phyloP scores from a whole-genome alignment of 1,140 invertebrate species.

The Nixonia krombeini region DNA sequence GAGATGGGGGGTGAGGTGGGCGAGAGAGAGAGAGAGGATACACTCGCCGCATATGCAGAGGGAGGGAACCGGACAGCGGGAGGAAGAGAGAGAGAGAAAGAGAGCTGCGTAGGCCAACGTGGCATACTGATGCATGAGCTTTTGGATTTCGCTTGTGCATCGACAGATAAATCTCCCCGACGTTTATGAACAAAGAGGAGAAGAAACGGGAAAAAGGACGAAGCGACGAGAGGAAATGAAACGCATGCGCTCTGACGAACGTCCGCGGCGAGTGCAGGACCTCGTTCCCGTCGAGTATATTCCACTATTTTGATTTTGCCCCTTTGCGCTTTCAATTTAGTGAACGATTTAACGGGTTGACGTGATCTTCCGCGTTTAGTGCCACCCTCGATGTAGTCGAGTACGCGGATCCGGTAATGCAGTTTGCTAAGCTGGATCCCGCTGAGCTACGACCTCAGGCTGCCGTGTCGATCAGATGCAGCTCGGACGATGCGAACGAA shows the following conservation, averaged over 20 bases:
- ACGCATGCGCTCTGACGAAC: conserved; percentile 54
- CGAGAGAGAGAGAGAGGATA: no score
- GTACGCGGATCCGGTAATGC: no score
- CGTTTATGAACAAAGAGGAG: conserved; percentile 58
- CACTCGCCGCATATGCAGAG: conserved; percentile 24
- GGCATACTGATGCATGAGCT: conserved; percentile 26
- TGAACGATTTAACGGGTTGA: conserved; percentile 51
- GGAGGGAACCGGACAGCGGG: no score
- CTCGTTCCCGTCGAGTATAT: conserved; percentile 29
- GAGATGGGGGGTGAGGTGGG: no score
- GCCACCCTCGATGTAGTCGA: conserved; percentile 5
- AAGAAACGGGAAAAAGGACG: conserved; percentile 44
- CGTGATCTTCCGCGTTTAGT: conserved; percentile 59
- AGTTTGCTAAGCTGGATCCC: no score
- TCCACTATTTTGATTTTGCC: conserved; percentile 45
- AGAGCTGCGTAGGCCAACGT: conserved; percentile 21
- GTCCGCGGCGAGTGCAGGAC: neutral
- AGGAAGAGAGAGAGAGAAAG: conserved; percentile 6
- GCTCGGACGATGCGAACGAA: no score
- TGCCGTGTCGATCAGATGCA: no score
- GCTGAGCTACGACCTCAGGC: no score
- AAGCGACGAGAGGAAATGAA: conserved; percentile 27
- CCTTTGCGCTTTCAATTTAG: conserved; percentile 60
- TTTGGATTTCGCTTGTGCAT: conserved; percentile 47
- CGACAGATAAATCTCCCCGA: conserved; percentile 63